Base-by-base conservation (phyloP, 2,888 invertebrate species). In the Habrosyne pyritoides region DNA sequence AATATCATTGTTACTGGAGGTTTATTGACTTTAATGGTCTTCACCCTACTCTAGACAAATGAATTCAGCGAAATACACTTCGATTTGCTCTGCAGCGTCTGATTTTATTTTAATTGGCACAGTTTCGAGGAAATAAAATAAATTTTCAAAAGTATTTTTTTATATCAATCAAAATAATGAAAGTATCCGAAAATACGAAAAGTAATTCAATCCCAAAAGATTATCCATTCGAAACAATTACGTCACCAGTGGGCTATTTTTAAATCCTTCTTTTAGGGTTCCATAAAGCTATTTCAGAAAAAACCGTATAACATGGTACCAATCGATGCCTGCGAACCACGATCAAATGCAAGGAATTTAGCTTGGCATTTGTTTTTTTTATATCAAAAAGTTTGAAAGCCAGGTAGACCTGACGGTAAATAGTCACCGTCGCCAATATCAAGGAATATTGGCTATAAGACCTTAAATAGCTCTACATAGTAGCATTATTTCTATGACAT, bases 191-290 rank as follows among this genome's bases (percentile, higher is more conserved):
- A 51, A 14, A 10, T 52, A 62, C 61, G 71, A 67, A 60, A 65
- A 54, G 52, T 63, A 66, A 67, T 67, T 57, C 60, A 62, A 69
- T 62, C 63, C 56, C 48, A 52, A 55, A 60, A 64, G 72, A 73
- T 72, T 67, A 73, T 73, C 70, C 62, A 57, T 64, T 70, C 56
- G 62, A 65, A 64, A 71, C 62, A 71, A 73, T 72, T 69, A 71
- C 60, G 54, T 51, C 30, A 50, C 60, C 67, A 66, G 61, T 65
- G 64, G 63, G 56, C 58, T 66, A 61, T 58, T 61, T n/a, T 63
- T 59, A 65, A 69, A 69, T 69, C 61, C 53, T 52, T 33, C 55
- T 30, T 56, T 59, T 50, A 21, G 21, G 47, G 21, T 21, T 21
- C 47, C 2, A 10, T 10, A 7, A 10, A 10, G 33, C 8, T 12